Percentiles rank a stretch among this genome's conserved stretches.
Conservation (phyloP, 1,140 invertebrate genomes). For the Hirudo medicinalis region DNA sequence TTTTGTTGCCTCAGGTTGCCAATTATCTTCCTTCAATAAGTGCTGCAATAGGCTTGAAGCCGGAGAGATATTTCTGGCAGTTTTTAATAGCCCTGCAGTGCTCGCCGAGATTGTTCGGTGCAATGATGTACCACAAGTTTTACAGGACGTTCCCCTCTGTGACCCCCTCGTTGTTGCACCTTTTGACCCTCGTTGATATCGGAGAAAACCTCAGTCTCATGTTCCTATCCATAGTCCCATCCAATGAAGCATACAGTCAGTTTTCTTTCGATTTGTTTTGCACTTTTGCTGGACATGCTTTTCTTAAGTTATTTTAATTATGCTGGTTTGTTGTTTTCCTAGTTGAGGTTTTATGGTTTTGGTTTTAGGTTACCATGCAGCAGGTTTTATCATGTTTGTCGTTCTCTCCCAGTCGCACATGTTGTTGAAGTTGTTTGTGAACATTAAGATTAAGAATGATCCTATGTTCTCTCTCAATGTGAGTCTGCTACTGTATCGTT, state of each 20-base stretch:
- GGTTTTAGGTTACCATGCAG: no score
- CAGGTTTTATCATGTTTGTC: constrained; percentile 50
- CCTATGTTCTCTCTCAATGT: neutral
- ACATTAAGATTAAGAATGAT: constrained; percentile 43
- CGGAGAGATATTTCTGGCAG: constrained; percentile 80
- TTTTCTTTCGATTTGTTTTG: no score
- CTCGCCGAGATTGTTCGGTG: constrained; percentile 64
- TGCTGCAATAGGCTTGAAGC: constrained; percentile 78
- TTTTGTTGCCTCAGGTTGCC: constrained; percentile 47
- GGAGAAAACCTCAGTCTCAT: constrained; percentile 70
- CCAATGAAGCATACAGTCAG: constrained; percentile 58
- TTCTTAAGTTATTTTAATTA: no score
- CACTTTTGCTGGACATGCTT: no score
- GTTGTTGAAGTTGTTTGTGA: constrained; percentile 53
- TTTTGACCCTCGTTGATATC: constrained; percentile 45
- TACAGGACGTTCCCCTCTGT: constrained; percentile 44
- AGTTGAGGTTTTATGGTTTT: no score
- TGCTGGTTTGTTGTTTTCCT: no score
- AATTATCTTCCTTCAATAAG: constrained; percentile 88
- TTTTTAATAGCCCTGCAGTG: constrained; percentile 76
- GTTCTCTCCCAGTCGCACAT: constrained; percentile 74
- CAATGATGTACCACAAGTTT: constrained; percentile 43
- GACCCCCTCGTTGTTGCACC: constrained; percentile 41
- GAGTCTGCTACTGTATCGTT: neutral
- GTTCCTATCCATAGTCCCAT: constrained; percentile 73